These are phyloP conservation scores for Danio tinwini DNA, from an alignment of 2,797 vertebrate genomes.

Conservation along the genomic window DNA sequence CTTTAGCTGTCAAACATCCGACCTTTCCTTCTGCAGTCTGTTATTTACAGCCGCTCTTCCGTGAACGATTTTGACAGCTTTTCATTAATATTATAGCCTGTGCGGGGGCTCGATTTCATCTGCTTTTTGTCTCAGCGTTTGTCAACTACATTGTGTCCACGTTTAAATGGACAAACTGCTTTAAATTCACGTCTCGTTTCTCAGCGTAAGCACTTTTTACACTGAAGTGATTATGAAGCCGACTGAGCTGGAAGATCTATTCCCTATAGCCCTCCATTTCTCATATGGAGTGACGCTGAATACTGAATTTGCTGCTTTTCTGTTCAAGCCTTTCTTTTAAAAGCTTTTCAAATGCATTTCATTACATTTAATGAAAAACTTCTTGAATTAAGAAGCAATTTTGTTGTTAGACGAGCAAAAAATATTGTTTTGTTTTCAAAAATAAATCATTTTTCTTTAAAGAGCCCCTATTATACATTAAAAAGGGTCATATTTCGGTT, in stretches of 20 bases:
- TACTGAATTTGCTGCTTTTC: neutral
- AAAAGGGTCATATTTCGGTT: no score
- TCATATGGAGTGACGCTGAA: neutral
- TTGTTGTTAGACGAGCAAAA: no score
- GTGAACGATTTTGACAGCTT: neutral
- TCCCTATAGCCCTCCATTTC: neutral
- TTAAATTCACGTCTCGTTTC: slow-evolving; percentile 32
- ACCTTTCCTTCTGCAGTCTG: neutral
- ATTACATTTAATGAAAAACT: neutral
- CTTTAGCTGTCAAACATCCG: neutral
- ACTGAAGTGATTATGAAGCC: slow-evolving; percentile 10
- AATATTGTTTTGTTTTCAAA: no score
- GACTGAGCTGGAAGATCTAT: slow-evolving; percentile 21
- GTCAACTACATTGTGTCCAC: neutral
- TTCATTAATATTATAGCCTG: slow-evolving; percentile 2
- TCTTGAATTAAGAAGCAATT: no score
- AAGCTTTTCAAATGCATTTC: neutral
- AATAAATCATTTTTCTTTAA: no score
- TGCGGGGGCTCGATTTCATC: neutral
- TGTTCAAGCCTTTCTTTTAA: no score
- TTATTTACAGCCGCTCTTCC: neutral
- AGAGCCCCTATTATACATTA: no score
- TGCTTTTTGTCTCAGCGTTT: neutral
- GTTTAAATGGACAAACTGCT: neutral
- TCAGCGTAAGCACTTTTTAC: slow-evolving; percentile 39